Evolutionary conservation across 2,797 vertebrate genomes (phyloP), one percentile per base, ranked within the genome.

Genomic region (Amphiprion clarkii): DNA sequence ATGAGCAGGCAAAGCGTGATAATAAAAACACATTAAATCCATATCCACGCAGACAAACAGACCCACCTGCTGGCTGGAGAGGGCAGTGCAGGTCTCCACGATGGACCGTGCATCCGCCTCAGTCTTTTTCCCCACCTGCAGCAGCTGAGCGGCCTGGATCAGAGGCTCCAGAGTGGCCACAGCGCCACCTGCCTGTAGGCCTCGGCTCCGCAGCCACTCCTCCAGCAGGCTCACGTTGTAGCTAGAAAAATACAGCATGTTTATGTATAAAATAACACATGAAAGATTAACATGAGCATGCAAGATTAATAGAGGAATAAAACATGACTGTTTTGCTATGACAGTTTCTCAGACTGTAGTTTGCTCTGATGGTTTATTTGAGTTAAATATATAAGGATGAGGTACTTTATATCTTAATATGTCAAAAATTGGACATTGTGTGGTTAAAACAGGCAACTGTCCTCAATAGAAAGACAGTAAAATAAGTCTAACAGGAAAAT

Each of bases 181-280:
- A 71, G 93, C 85, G 14, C 94, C 94, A 0, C 92, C 94, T 84
- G 94, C 84, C 84, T 93, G 94, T 80, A 96, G 86, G 10, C 88
- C 87, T 19, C 79, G 83, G 21, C 88, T 86, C 27, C 93, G 89
- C 89, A 96, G 87, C 96, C 96, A 96, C 83, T 96, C 96, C 88
- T 96, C 93, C 74, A 96, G 73, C 33, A 95, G 88, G 65, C 94
- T 96, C 46, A 96, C 87, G 6, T 96, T 96, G 79, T 95, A 95
- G 57, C 96, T 92, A 8, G 11, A 13, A 27, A 31, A 42, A 63
- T 51, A 39, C 6, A 29, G 16, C 10, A 4, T 52, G 17, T 53
- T 49, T 14, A 21, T 40, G 40, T 8, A 42, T 11, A 42, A 3
- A 42, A 33, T 6, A 33, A 33, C 31, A 33, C 7, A 33, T 1